Conservation (phyloP, 53 echinoderm and acorn worm species). For the Echinarachnius parma region DNA sequence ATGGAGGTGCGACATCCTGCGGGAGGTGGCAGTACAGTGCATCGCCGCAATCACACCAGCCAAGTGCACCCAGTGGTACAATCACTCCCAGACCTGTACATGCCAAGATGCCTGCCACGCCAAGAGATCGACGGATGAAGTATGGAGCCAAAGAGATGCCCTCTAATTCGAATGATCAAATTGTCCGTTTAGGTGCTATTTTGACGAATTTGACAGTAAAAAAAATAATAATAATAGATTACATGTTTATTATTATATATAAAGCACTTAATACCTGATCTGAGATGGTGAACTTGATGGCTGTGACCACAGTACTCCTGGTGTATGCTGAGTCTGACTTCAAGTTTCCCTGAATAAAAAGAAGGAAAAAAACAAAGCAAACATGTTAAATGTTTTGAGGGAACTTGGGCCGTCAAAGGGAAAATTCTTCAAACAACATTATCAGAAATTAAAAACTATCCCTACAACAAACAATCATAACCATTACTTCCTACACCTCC, state of each 20-base stretch:
- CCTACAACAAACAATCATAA: no score
- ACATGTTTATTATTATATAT: no score
- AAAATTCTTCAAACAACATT: no score
- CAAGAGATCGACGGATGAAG: slow-evolving; percentile 31
- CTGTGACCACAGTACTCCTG: slow-evolving; percentile 96
- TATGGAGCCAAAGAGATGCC: no score
- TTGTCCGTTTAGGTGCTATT: no score
- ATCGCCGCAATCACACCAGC: slow-evolving; percentile 20
- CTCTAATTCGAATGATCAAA: no score
- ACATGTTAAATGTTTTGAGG: no score
- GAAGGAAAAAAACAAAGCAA: no score
- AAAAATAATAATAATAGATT: no score
- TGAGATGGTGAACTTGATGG: slow-evolving; percentile 97
- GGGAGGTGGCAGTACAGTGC: slow-evolving; percentile 16
- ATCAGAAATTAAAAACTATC: no score
- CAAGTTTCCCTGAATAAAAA: slow-evolving; percentile 60
- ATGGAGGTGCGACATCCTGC: slow-evolving; percentile 35
- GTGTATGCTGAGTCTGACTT: slow-evolving; percentile 79
- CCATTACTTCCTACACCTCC: neutral
- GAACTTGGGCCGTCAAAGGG: no score
- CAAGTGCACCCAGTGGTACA: slow-evolving; percentile 51
- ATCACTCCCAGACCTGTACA: slow-evolving; percentile 45
- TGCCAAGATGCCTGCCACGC: slow-evolving; percentile 18
- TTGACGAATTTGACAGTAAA: no score
- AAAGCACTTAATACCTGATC: slow-evolving; percentile 98